Evolutionary conservation across 2,797 vertebrate species (phyloP).

Genomic region (Argya squamiceps): DNA sequence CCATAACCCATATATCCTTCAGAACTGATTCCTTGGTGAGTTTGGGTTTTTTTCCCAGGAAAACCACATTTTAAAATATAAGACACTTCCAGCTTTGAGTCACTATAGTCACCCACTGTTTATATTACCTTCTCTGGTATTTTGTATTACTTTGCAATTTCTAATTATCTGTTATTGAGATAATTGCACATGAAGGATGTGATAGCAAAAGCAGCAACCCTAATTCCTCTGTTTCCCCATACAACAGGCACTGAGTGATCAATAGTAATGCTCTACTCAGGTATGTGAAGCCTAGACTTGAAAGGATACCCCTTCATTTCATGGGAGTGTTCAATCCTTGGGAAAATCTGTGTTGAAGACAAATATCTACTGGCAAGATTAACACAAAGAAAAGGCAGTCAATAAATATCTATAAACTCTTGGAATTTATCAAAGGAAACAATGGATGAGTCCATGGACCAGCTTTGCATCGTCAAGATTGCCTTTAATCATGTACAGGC

Average conservation of each 20-base stretch:
- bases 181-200: background rate
- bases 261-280: background rate
- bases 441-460: background rate
- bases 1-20: background rate
- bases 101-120: background rate
- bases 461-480: background rate
- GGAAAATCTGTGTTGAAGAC: background rate
- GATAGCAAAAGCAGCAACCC: background rate
- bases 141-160: background rate
- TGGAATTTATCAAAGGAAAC: background rate
- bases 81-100: background rate
- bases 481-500: background rate
- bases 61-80: background rate
- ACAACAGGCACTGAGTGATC: background rate
- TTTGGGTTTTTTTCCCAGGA: background rate
- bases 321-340: background rate
- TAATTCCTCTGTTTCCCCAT: background rate
- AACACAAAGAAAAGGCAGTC: background rate
- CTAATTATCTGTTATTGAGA: background rate
- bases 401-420: background rate
- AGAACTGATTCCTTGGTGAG: background rate
- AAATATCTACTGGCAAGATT: background rate
- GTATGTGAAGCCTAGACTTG: background rate
- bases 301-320: background rate
- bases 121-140: background rate